Percentiles rank a stretch among this genome's conserved stretches.
These are phyloP conservation scores for Hephaestus fuliginosus DNA, from an alignment of 2,797 vertebrate genomes.

Conservation along the genomic window DNA sequence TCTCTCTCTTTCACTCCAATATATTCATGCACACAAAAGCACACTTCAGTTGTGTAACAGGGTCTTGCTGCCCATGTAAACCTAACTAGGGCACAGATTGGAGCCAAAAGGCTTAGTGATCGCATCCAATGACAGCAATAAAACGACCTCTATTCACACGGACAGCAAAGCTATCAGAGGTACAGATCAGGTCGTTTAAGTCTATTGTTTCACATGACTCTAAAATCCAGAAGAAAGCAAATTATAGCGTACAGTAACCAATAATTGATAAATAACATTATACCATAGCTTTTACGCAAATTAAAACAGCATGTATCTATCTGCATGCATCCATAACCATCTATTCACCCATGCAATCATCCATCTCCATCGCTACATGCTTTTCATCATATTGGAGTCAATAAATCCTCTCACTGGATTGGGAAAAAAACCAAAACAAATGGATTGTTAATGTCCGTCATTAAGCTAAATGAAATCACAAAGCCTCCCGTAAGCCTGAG, in stretches of 20 bases:
- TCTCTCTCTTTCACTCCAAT: not conserved
- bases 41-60: constrained; percentile 34
- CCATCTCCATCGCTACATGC: constrained; percentile 5
- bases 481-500: not conserved
- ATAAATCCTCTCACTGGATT: constrained; percentile 43
- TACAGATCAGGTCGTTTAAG: constrained; percentile 29
- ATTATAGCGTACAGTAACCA: not conserved
- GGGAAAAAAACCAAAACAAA: constrained; percentile 27
- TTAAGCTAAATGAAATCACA: constrained; percentile 41
- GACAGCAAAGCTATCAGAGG: constrained; percentile 21
- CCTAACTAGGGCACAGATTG: constrained; percentile 48
- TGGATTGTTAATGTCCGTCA: constrained; percentile 34
- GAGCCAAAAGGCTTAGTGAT: constrained; percentile 43
- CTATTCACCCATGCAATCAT: not conserved
- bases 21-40: not conserved
- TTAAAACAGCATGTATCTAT: constrained; percentile 21
- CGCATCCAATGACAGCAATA: constrained; percentile 31
- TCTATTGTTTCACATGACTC: constrained; percentile 10
- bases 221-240: constrained; percentile 15
- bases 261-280: not conserved
- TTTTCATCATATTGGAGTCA: constrained; percentile 21
- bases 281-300: constrained; percentile 16
- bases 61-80: constrained; percentile 11
- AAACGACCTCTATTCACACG: constrained; percentile 44
- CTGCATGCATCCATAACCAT: constrained; percentile 21